Base-by-base conservation (phyloP, 2,888 invertebrate genomes). In the Allolobophora icterica region DNA sequence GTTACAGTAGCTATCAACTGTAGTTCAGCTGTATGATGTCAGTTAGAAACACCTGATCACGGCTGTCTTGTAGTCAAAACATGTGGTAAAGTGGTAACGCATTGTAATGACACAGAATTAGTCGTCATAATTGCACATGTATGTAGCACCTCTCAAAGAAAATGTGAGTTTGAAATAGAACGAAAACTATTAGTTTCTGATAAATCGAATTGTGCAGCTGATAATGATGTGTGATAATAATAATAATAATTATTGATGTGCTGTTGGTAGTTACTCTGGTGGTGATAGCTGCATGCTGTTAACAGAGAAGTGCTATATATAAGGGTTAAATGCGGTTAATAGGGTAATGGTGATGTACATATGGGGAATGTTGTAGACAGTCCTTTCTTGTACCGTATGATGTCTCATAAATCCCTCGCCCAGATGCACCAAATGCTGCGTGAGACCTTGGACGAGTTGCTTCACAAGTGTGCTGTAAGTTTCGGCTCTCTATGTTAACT, bases 361-460 rank as follows among this genome's bases (percentile, higher is more conserved):
- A 71, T 71, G 11, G 38, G 38, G n/a, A n/a, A 40, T 87, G 33
- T 91, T 92, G 45, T 91, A 92, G 92, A 90, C 33, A 91, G 92
- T 89, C 42, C 89, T 21, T 40, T 92, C 34, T 96, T 98, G 93
- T 97, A 98, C 93, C 97, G 97, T 19, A 97, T 97, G 93, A 97
- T 97, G 94, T 96, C 96, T 92, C 96, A 97, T 92, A 97, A 96
- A 93, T 98, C 98, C 1, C 95, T 98, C 90, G 96, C 98, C 21
- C 98, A 98, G 94, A 97, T 98, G 93, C 97, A 97, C 94, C 96
- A 96, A 89, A 96, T 96, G 94, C 96, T 98, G 92, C 97, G 97
- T 93, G 95, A 96, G 91, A 96, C 97, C 5, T 96, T 98, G 38
- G 96, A 96, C n/a, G 96, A 92, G 11, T 93, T 94, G 19, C 93